Evolutionary conservation across 1,140 invertebrate genomes (phyloP).

Genomic region (Phthorimaea operculella): DNA sequence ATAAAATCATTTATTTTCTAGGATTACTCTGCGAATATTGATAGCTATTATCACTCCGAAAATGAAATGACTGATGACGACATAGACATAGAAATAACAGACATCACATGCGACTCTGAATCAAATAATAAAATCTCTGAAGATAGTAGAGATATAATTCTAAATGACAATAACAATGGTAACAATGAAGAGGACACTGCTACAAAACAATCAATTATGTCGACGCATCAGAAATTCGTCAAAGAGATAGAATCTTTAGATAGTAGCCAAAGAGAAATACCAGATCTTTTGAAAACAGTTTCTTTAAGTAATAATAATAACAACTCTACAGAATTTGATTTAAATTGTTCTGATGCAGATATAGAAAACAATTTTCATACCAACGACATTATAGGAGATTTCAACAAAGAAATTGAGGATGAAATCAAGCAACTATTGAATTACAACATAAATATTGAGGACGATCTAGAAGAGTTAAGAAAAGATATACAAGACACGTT

Average conservation of each 20-base stretch:
- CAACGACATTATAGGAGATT: constrained; percentile 67
- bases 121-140: constrained; percentile 18
- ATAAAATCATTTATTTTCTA: constrained; percentile 17
- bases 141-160: constrained; percentile 19
- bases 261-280: constrained; percentile 40
- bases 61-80: constrained; percentile 65
- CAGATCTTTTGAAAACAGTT: constrained; percentile 53
- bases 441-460: constrained; percentile 61
- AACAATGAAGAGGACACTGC: constrained; percentile 19
- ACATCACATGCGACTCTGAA: constrained; percentile 27
- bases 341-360: constrained; percentile 43
- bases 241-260: constrained; percentile 19
- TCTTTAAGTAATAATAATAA: constrained; percentile 39
- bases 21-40: constrained; percentile 58
- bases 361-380: constrained; percentile 61
- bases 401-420: constrained; percentile 68
- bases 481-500: constrained; percentile 65
- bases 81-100: constrained; percentile 44
- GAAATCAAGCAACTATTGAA: constrained; percentile 62
- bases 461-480: constrained; percentile 60
- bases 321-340: constrained; percentile 31
- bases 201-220: constrained; percentile 11
- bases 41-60: constrained; percentile 55
- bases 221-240: constrained; percentile 13
- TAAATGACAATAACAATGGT: constrained; percentile 32